A percentile compares a stretch with the other conserved stretches of the same genome.
Conservation (phyloP, 2,113 vertebrate species). For the Marmota monax region DNA sequence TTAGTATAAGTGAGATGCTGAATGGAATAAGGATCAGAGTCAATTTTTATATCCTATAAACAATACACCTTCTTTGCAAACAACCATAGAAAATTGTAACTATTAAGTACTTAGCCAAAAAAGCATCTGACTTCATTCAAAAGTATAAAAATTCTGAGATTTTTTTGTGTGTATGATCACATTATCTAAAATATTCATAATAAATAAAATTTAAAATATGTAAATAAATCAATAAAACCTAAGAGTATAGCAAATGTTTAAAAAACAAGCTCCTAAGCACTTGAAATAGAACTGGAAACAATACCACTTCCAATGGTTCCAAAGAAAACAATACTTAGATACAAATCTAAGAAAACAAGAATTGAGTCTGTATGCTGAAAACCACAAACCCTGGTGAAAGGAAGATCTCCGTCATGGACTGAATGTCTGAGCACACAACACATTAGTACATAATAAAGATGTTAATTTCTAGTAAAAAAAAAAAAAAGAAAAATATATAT, state of each 20-base stretch:
- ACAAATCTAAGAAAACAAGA: slow-evolving; percentile 25
- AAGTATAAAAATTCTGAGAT: neutral
- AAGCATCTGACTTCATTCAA: neutral
- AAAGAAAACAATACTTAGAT: slow-evolving; percentile 1
- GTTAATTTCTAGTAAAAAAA: slow-evolving; percentile 3
- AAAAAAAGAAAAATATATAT: too few species aligned
- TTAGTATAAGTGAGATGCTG: neutral
- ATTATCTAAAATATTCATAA: neutral
- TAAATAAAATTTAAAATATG: neutral
- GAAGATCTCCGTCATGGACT: neutral
- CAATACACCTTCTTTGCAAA: neutral
- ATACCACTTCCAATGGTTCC: neutral
- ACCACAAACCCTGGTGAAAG: neutral
- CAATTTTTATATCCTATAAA: neutral
- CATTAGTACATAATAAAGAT: neutral
- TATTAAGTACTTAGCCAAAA: neutral
- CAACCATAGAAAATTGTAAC: neutral
- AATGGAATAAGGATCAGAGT: neutral
- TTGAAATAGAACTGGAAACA: neutral
- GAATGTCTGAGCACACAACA: neutral
- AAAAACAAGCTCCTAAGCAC: neutral
- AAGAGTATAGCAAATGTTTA: neutral
- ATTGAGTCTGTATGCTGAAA: neutral
- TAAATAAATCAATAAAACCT: neutral
- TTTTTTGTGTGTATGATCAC: neutral